Conservation (phyloP, 1,140 invertebrate genomes). For the Akabosia matsudoensis region DNA sequence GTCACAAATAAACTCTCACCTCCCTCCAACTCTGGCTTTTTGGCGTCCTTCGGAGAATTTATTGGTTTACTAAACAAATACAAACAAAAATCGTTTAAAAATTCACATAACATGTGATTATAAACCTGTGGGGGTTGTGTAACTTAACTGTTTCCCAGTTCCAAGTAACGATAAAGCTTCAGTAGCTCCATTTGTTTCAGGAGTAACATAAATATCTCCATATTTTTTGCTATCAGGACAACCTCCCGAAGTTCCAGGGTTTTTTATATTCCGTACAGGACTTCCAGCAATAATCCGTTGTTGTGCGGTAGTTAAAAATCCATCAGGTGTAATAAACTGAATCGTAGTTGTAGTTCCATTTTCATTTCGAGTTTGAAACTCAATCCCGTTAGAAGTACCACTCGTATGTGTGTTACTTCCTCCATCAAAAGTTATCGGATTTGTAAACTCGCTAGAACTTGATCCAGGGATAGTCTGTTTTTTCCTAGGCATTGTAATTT, state of each 20-base stretch:
- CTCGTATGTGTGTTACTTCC: not conserved
- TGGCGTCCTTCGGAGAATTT: conserved; percentile 39
- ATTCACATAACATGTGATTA: not conserved
- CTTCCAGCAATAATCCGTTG: conserved; percentile 3
- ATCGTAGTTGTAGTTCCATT: conserved; percentile 8
- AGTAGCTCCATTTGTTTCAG: conserved; percentile 39
- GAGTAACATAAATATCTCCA: conserved; percentile 30
- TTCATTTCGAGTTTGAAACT: not conserved
- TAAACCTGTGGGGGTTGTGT: conserved; percentile 40
- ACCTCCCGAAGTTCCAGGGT: not conserved
- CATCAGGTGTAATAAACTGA: conserved; percentile 18
- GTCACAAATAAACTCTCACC: too few relatives aligned
- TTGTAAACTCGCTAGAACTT: not conserved
- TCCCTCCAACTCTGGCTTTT: too few relatives aligned
- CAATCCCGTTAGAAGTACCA: not conserved
- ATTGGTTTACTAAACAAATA: not conserved
- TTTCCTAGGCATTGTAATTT: not conserved
- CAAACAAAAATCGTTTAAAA: not conserved
- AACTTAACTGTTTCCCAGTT: conserved; percentile 21
- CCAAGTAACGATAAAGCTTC: conserved; percentile 42
- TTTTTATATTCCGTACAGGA: conserved; percentile 5
- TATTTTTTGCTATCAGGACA: not conserved
- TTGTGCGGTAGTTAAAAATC: not conserved
- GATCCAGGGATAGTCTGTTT: conserved; percentile 7
- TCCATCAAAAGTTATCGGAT: not conserved